Evolutionary conservation across 2,888 invertebrate species (phyloP), one percentile per base, ranked within the genome.

Genomic region (Scelioninae gen. 1): DNA sequence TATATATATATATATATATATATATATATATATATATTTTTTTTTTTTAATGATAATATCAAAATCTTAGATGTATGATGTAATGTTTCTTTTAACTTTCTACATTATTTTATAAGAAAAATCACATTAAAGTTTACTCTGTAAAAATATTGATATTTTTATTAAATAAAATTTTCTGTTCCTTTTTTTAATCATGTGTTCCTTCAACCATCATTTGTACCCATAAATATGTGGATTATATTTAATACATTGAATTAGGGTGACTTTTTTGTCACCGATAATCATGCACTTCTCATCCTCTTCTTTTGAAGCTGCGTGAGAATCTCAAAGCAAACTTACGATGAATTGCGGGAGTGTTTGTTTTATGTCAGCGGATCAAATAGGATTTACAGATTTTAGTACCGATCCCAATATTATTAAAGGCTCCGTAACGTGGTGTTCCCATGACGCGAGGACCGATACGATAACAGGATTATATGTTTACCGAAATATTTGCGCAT

Each of bases 311-410:
- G 56, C 72, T 47, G 68, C 82, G 82, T 82, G 82, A 82, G 82
- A 82, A 82, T 78, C 51, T 55, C 55, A 43, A 13, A 62, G 72
- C 51, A 71, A 82, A 81, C 56, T 32, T 66, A 23, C 29, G 13
- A 75, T 76, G 60, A 80, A 83, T 79, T 86, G 83, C 85, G 88
- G 86, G 89, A 83, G 90, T 89, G 88, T 89, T 90, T 90, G 89
- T 90, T 90, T 90, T 88, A 89, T 89, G 89, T 89, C 88, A 83
- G 68, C 80, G 86, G 89, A 88, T 91, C 89, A 89, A 88, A 88
- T 85, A 77, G 90, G 91, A 90, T 91, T 91, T 90, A 87, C 86
- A 85, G 85, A 89, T 89, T 87, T 88, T 84, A 83, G 78, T 63
- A 75, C 60, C 79, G 84, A 85, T 86, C 86, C 87, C 85, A 85